Base-by-base conservation (phyloP, 2,888 invertebrate species). In the Melinaea marsaeus region DNA sequence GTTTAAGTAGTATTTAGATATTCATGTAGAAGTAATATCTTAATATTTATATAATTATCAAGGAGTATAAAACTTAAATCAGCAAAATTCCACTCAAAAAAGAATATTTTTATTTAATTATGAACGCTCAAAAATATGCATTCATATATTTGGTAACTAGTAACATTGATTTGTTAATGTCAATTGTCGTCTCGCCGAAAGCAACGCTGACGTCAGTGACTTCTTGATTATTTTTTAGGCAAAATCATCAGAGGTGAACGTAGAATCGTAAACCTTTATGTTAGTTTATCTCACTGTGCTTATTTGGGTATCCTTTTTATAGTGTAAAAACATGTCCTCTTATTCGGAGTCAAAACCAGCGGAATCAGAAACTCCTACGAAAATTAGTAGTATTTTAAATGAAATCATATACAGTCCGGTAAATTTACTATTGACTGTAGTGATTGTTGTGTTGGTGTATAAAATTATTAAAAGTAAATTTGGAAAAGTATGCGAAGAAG, bases 371-470 rank as follows among this genome's bases (percentile, higher is more conserved):
- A 64, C 35, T 46, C 64, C 74, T 54, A 76, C 77, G 57, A 73
- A 79, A 57, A 71, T 81, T 59, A 73, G 81, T 58, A 85, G 76
- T 78, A 83, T 92, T 69, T 67, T 92, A 62, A 75, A 78, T 70
- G 93, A 94, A 78, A 88, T 93, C 61, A 76, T 94, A 62, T 89
- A 88, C 62, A 94, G 92, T 79, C 95, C 95, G 22, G 75, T 95
- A 66, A 95, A 95, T 84, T 81, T 95, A 71, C 84, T 92, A 68
- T 88, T 95, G 69, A 89, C 93, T 66, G 92, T 89, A 63, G 85
- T 95, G 66, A 93, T 95, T 76, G 86, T 92, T 63, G 89, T 93
- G 74, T 90, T 95, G 72, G 83, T 94, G 62, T 95, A 94, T 78
- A 95, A 94, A 87, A 93, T 95, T 72, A 83, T 93, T 68, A 90